A percentile compares a stretch with the other conserved stretches of the same genome.
Evolutionary conservation across 2,113 vertebrate genomes (phyloP).

Genomic region (Castor canadensis): DNA sequence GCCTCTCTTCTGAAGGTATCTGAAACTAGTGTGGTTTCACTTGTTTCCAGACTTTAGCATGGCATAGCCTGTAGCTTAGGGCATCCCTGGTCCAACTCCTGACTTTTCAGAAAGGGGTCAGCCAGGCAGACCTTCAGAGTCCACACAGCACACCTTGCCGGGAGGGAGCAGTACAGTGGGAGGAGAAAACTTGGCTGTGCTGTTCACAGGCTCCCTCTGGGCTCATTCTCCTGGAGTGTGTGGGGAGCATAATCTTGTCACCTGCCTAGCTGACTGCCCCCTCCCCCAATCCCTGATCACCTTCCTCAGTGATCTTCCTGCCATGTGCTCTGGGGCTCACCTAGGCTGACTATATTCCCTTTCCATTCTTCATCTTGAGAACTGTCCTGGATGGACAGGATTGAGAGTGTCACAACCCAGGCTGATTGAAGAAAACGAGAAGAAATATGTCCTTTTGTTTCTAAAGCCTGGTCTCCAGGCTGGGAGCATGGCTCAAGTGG

Average conservation of each 20-base stretch:
- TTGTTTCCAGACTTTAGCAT: background rate
- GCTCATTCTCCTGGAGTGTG: background rate
- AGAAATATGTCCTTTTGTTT: background rate
- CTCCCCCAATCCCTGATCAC: background rate
- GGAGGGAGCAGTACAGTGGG: background rate
- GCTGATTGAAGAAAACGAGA: background rate
- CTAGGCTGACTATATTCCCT: background rate
- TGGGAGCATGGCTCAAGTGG: no score
- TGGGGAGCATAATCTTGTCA: background rate
- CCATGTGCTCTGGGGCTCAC: background rate
- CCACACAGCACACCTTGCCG: background rate
- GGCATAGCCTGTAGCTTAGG: background rate
- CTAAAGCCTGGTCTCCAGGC: background rate
- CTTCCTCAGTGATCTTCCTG: background rate
- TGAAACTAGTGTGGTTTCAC: background rate
- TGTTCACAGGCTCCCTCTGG: background rate
- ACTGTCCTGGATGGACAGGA: background rate
- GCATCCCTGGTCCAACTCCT: background rate
- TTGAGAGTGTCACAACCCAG: background rate
- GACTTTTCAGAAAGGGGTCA: background rate
- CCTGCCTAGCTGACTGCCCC: background rate
- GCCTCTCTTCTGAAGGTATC: background rate
- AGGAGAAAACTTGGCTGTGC: background rate
- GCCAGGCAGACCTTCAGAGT: background rate
- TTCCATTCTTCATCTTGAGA: background rate